Evolutionary conservation across 1,140 invertebrate species (phyloP), one percentile per base, ranked within the genome.

Genomic region (Kradibia gibbosae): DNA sequence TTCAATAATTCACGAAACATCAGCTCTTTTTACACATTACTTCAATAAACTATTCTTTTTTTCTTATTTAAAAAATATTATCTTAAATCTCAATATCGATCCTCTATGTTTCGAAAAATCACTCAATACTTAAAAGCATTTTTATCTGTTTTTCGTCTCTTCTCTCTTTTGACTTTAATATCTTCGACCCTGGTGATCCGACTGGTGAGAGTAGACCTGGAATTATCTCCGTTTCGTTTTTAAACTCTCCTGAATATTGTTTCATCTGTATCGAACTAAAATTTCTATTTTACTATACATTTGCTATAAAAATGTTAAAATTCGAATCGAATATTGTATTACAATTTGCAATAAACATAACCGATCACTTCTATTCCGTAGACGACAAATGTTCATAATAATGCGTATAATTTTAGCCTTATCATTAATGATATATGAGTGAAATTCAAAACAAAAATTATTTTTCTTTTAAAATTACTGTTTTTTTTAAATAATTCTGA

Each of bases 221-320:
- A 84, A 82, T 84, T 84, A 83, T 82, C 55, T 50, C 42, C 79
- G 71, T 53, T 62, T 83, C 72, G 55, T 73, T 60, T 75, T 70
- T 70, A 75, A 70, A 84, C 76, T 77, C 77, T 84, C 76, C 78
- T 50, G 36, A 42, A 53, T 42, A 20, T 22, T 42, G 34, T 0
- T 3, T 53, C 31, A 53, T 53, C 28, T 55, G 31, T 36, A 55
- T 36, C 20, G 25, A 36, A 53, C 48, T 53, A 20, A 13, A 34
- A 50, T 17, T 71, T 79, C 4, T 45, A 39, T 79, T 55, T 72
- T 20, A 1, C 0, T 60, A 22, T 25, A 20, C 48, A 45, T 78
- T 22, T 71, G n/a, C n/a, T 34, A 36, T 48, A 50, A 3, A 3
- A 7, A 20, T 42, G n/a, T 53, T 5, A 65, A 0, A 36, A 20